A percentile compares a stretch with the other conserved stretches of the same genome.
phyloP scores from a whole-genome alignment of 2,888 invertebrate genomes.

The Galerucella pusilla region DNA sequence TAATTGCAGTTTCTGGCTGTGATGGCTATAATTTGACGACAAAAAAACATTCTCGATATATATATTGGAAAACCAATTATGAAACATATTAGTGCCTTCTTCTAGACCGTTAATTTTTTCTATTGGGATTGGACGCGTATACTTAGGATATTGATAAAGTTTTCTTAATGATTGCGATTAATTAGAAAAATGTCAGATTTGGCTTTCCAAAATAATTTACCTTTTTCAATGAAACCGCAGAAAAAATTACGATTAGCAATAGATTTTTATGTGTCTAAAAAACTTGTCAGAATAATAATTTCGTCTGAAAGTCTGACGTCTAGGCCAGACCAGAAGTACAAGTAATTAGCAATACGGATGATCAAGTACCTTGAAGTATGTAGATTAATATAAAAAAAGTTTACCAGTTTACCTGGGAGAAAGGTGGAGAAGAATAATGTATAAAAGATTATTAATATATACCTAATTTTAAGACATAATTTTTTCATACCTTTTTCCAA shows the following conservation, averaged over 20 bases:
- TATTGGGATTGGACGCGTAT: constrained; percentile 43
- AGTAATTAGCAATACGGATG: too few species aligned
- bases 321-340: too few species aligned
- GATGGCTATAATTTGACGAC: constrained; percentile 41
- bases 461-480: too few species aligned
- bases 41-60: constrained; percentile 39
- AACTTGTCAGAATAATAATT: too few species aligned
- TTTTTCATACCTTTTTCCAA: too few species aligned
- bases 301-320: too few species aligned
- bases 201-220: not conserved
- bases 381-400: too few species aligned
- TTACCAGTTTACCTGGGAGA: too few species aligned
- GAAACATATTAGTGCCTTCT: constrained; percentile 50
- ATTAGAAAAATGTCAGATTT: constrained; percentile 39
- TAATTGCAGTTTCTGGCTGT: constrained; percentile 43
- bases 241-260: not conserved
- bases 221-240: not conserved
- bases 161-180: constrained; percentile 49
- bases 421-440: too few species aligned
- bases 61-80: constrained; percentile 46
- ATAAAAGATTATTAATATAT: too few species aligned
- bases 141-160: constrained; percentile 51
- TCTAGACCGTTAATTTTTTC: constrained; percentile 56
- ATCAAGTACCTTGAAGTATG: too few species aligned
- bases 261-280: too few species aligned